phyloP scores from a whole-genome alignment of 2,797 vertebrate species.

The Pseudocheirus occidentalis region DNA sequence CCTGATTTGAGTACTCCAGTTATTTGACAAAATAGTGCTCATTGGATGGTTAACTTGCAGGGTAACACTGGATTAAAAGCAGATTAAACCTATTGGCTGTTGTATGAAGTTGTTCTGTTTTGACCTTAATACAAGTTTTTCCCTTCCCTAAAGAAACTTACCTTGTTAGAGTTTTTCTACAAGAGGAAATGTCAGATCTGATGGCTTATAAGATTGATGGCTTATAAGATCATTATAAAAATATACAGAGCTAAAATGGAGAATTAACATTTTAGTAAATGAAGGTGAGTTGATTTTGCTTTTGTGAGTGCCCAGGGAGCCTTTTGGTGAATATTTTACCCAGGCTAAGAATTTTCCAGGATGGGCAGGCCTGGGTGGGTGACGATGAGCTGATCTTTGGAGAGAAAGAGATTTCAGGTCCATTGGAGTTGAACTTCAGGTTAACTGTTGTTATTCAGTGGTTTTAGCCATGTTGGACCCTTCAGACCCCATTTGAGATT shows the following conservation, averaged over 20 bases:
- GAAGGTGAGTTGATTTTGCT: neutral
- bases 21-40: constrained; percentile 15
- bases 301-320: neutral
- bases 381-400: neutral
- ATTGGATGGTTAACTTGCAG: constrained; percentile 50
- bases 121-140: constrained; percentile 68
- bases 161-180: constrained; percentile 15
- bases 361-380: neutral
- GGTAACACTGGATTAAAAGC: constrained; percentile 67
- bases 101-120: constrained; percentile 65
- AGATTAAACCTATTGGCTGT: constrained; percentile 72
- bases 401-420: neutral
- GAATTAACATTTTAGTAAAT: neutral
- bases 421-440: neutral
- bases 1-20: constrained; percentile 9
- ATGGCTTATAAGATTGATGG: constrained; percentile 14
- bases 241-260: constrained; percentile 7
- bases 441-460: neutral
- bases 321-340: neutral
- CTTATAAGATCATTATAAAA: constrained; percentile 6
- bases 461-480: neutral
- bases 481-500: neutral
- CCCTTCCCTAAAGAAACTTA: constrained; percentile 39
- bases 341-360: neutral
- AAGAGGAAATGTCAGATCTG: constrained; percentile 15